Percentiles rank a stretch among this genome's conserved stretches.
phyloP scores from a whole-genome alignment of 2,888 invertebrate species.

The Rhynchonema sp. region DNA sequence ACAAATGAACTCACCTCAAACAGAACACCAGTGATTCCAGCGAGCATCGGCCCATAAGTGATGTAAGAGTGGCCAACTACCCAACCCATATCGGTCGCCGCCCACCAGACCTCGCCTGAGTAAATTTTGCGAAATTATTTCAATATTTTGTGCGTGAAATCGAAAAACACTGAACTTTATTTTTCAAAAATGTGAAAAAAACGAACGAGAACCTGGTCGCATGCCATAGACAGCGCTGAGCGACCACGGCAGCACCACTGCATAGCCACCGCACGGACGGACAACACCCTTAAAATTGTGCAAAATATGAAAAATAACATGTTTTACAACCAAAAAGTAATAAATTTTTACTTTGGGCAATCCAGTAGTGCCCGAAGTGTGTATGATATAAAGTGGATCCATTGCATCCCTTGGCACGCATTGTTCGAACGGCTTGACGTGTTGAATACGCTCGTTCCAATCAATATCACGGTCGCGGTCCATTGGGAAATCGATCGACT shows the following conservation, averaged over 20 bases:
- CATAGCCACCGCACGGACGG: constrained; percentile 66
- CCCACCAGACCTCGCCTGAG: constrained; percentile 71
- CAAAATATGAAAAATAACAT: background rate
- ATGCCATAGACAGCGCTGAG: constrained; percentile 58
- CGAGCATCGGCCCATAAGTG: constrained; percentile 38
- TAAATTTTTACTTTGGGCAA: constrained; percentile 7
- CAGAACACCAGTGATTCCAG: constrained; percentile 44
- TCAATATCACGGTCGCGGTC: constrained; percentile 43
- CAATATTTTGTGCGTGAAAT: too few species aligned
- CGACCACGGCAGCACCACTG: constrained; percentile 62
- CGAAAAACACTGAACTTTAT: too few species aligned
- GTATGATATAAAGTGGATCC: constrained; percentile 70
- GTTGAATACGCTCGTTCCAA: constrained; percentile 52
- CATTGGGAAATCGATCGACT: constrained; percentile 15
- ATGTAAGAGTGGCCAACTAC: constrained; percentile 76
- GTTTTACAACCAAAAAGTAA: background rate
- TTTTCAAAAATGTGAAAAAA: too few species aligned
- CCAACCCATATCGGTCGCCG: constrained; percentile 42
- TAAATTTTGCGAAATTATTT: too few species aligned
- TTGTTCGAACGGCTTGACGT: constrained; percentile 45
- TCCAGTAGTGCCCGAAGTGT: constrained; percentile 49
- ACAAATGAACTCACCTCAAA: constrained; percentile 27
- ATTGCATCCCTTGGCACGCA: constrained; percentile 71
- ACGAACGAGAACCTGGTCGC: too few species aligned
- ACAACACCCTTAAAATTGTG: constrained; percentile 29